phyloP scores from a whole-genome alignment of 2,113 vertebrate genomes.

The Nansenia antarctica region DNA sequence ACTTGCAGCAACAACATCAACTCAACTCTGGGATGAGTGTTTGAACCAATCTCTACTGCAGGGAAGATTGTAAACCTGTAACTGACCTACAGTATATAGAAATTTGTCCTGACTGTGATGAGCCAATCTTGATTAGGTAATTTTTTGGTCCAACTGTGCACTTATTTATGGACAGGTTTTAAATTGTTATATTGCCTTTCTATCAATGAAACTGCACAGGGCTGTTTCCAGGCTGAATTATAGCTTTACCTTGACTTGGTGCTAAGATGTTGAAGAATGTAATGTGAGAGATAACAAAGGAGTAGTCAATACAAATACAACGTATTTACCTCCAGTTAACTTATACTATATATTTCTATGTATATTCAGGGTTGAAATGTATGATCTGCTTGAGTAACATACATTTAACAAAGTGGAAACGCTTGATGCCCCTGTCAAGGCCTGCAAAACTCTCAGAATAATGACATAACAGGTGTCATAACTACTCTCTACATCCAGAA shows the following conservation, averaged over 20 bases:
- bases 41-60: slow-evolving; percentile 55
- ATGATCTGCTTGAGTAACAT: background rate
- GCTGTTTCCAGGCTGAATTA: slow-evolving; percentile 1
- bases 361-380: background rate
- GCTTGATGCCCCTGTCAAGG: slow-evolving; percentile 6
- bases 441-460: background rate
- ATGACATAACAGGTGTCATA: background rate
- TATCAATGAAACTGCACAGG: background rate
- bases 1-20: slow-evolving; percentile 36
- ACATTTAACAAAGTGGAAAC: slow-evolving; percentile 28
- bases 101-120: slow-evolving; percentile 30
- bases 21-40: slow-evolving; percentile 36
- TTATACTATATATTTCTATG: slow-evolving; percentile 4
- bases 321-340: slow-evolving; percentile 18
- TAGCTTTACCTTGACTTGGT: slow-evolving; percentile 28
- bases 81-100: too few species aligned
- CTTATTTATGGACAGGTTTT: slow-evolving; percentile 8
- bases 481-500: background rate
- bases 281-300: slow-evolving; percentile 24
- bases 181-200: slow-evolving; percentile 19
- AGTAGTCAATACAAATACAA: slow-evolving; percentile 43
- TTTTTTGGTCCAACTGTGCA: slow-evolving; percentile 69
- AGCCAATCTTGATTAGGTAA: slow-evolving; percentile 61
- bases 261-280: background rate
- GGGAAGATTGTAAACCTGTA: slow-evolving; percentile 68